Conservation (phyloP, 1,140 invertebrate genomes). For the Episyrphus balteatus region DNA sequence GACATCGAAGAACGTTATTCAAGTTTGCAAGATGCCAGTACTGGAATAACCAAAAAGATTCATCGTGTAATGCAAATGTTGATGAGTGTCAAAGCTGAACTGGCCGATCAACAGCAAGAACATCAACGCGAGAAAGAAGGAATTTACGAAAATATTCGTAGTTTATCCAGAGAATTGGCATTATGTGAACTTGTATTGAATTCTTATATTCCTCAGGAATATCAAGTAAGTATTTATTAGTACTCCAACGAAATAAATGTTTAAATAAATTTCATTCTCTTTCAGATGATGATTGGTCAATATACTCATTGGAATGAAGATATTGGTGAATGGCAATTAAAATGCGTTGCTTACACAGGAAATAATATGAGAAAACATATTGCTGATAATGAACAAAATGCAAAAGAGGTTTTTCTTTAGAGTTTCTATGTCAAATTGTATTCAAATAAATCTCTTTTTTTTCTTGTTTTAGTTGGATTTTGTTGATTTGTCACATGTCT, state of each 20-base stretch:
- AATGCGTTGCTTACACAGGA: slow-evolving; percentile 96
- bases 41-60: slow-evolving; percentile 85
- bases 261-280: slow-evolving; percentile 2
- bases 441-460: not conserved
- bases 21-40: slow-evolving; percentile 84
- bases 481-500: slow-evolving; percentile 33
- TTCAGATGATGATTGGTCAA: slow-evolving; percentile 79
- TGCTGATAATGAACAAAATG: slow-evolving; percentile 19
- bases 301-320: slow-evolving; percentile 97
- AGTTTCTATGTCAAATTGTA: not conserved
- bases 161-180: slow-evolving; percentile 81
- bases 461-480: slow-evolving; percentile 16
- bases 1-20: slow-evolving; percentile 96
- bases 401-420: slow-evolving; percentile 17
- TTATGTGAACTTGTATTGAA: slow-evolving; percentile 77
- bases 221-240: slow-evolving; percentile 46
- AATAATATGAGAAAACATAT: slow-evolving; percentile 88
- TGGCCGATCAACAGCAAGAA: slow-evolving; percentile 82
- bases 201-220: slow-evolving; percentile 85
- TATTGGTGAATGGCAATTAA: slow-evolving; percentile 95
- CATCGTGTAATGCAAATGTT: slow-evolving; percentile 76
- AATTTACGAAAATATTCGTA: slow-evolving; percentile 81
- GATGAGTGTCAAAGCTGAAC: slow-evolving; percentile 72
- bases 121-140: slow-evolving; percentile 95
- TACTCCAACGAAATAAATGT: too few relatives aligned